Evolutionary conservation across 1,140 invertebrate genomes (phyloP), one percentile per base, ranked within the genome.

Genomic region (Sweltsa coloradensis): DNA sequence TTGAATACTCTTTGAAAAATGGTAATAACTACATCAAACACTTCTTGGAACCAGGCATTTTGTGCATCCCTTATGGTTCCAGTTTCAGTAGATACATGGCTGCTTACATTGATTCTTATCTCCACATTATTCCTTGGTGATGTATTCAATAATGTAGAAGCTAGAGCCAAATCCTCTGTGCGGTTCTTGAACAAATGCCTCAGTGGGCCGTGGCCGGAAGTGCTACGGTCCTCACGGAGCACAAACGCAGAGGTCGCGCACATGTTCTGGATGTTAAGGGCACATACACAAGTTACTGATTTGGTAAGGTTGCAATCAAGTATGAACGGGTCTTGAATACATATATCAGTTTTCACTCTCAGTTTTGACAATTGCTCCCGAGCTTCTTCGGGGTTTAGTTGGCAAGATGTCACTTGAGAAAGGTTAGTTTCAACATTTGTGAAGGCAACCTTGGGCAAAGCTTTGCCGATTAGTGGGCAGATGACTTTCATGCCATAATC

Each of bases 291-390:
- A 14, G 43, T 52, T 3, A 73, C 51, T 3, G 55, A 37, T 13
- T 58, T 62, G 0, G 70, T 63, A 7, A 73, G 54, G 52, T 75
- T 75, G 45, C 64, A 60, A 22, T 60, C 56, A n/a, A 68, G 60
- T 47, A 67, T 64, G 45, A 73, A 67, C 0, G 71, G 70, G 53
- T 75, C 72, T 53, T 71, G 69, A n/a, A 73, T 52, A 49, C 67
- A 71, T 19, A 70, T 57, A 3, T 61, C 5, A 5, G 58, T 60
- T n/a, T 57, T 56, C 21, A 63, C 23, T 16, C 23, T 45, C 5
- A 45, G 26, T 22, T 27, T 26, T 24, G 2, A 29, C 3, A 16
- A 3, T 14, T 11, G n/a, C 21, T 19, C 48, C 3, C 60, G 54
- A 13, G 73, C 51, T 25, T 36, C 49, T 50, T 60, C 43, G 14